Evolutionary conservation across 2,113 vertebrate genomes (phyloP), one percentile per base, ranked within the genome.

Genomic region (Elephantulus edwardii): DNA sequence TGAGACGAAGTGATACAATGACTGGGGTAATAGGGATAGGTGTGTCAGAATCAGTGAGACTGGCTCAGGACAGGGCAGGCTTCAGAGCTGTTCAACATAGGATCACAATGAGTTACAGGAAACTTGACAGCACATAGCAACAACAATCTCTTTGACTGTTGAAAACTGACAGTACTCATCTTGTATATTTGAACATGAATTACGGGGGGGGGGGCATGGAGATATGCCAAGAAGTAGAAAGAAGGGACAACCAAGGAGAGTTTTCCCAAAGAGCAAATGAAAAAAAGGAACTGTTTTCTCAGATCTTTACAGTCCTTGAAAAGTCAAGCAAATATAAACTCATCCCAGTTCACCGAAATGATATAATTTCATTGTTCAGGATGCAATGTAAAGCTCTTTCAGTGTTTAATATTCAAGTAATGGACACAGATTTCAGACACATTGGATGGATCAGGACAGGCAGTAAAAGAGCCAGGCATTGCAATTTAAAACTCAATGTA

Each of bases 371-470:
- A n/a, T 72, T 33, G 64, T 75, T 28, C 28, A 71, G 70, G 40
- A 79, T 88, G n/a, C 60, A 74, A 38, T 82, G 28, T 68, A 28
- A 88, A 70, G 14, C 74, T 52, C 12, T 50, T 5, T 50, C 56
- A 68, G 79, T 94, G 68, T 77, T 95, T 93, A 95, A 78, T 56
- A 93, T 93, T 95, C 71, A 88, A 76, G 71, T 66, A 91, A 56
- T 88, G 92, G 89, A 79, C 75, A 74, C 68, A 82, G 35, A 88
- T 90, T 92, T 88, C 56, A 92, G 52, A 40, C 50, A 88, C 64
- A 88, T 11, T 75, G 92, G 86, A 83, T 83, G 58, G 71, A 87
- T 91, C 82, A 60, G 46, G 91, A 87, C 78, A 89, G 78, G 82
- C 77, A 83, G 54, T 91, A 87, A 91, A 93, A 94, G 85, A 83